A percentile compares a stretch with the other conserved stretches of the same genome.
phyloP scores from a whole-genome alignment of 2,113 vertebrate species.

The Lynx canadensis region DNA sequence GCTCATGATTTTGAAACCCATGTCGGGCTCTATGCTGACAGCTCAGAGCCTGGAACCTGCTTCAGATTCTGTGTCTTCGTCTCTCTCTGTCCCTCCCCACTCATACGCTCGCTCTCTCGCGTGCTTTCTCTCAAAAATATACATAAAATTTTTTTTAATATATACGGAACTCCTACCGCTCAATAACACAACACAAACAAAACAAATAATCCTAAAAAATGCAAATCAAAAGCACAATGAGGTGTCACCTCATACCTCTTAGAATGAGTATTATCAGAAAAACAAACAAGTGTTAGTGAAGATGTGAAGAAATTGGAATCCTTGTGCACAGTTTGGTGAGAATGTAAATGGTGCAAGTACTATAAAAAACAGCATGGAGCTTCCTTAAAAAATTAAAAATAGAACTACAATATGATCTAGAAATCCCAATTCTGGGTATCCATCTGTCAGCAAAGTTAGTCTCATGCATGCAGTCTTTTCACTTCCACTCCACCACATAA shows the following conservation, averaged over 20 bases:
- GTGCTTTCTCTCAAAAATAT: too few relatives aligned
- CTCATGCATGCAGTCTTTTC: background rate
- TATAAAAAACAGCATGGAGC: background rate
- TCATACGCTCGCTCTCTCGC: too few relatives aligned
- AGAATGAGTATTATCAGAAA: background rate
- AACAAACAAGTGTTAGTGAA: background rate
- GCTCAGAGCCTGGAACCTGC: too few relatives aligned
- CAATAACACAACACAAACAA: background rate
- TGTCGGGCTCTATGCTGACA: too few relatives aligned
- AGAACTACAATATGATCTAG: background rate
- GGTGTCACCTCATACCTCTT: background rate
- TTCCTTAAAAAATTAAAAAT: background rate
- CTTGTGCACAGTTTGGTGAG: background rate
- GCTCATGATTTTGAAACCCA: too few relatives aligned
- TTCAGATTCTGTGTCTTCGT: too few relatives aligned
- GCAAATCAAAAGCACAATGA: background rate
- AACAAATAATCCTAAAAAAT: constrained; percentile 16
- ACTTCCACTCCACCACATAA: background rate
- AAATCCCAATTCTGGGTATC: background rate
- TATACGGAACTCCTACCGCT: background rate
- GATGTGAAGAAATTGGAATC: background rate
- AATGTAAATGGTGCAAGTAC: background rate
- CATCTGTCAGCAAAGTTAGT: background rate
- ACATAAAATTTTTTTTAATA: background rate
- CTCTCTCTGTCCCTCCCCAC: too few relatives aligned